Conservation (phyloP, 2,797 vertebrate genomes). For the Sparidentex hasta region DNA sequence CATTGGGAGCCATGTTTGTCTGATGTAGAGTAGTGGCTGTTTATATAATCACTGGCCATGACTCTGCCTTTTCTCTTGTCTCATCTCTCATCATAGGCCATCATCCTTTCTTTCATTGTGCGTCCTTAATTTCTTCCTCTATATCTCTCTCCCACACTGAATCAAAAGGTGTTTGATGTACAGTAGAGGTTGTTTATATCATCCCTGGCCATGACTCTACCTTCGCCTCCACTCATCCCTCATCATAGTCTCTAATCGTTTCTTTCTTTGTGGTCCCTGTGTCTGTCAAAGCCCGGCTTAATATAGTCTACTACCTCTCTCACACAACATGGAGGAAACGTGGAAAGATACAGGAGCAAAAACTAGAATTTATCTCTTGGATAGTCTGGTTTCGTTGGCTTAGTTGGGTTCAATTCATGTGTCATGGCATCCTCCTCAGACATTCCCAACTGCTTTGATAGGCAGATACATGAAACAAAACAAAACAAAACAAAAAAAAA, state of each 20-base stretch:
- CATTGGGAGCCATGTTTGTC: conserved; percentile 21
- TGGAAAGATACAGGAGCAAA: background rate
- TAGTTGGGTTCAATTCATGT: background rate
- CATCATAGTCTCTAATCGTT: conserved; percentile 23
- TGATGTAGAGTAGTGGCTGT: conserved; percentile 45
- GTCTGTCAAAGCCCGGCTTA: conserved; percentile 27
- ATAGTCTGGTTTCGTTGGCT: background rate
- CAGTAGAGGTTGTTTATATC: conserved; percentile 45
- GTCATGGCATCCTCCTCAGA: background rate
- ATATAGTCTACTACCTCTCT: background rate
- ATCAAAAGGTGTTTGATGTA: conserved; percentile 52
- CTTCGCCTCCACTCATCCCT: conserved; percentile 32
- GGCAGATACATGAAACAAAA: background rate
- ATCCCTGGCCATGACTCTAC: conserved; percentile 32
- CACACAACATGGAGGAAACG: background rate
- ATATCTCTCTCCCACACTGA: conserved; percentile 2
- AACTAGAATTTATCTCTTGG: background rate
- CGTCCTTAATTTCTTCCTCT: conserved; percentile 26
- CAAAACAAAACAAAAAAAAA: background rate
- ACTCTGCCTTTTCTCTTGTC: conserved; percentile 38
- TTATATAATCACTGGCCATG: conserved; percentile 54
- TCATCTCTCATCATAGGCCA: conserved; percentile 53
- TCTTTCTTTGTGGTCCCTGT: conserved; percentile 14
- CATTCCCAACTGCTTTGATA: background rate
- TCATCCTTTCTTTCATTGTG: conserved; percentile 47